Conservation (phyloP, 2,113 vertebrate species). For the Aspiorhynchus laticeps region DNA sequence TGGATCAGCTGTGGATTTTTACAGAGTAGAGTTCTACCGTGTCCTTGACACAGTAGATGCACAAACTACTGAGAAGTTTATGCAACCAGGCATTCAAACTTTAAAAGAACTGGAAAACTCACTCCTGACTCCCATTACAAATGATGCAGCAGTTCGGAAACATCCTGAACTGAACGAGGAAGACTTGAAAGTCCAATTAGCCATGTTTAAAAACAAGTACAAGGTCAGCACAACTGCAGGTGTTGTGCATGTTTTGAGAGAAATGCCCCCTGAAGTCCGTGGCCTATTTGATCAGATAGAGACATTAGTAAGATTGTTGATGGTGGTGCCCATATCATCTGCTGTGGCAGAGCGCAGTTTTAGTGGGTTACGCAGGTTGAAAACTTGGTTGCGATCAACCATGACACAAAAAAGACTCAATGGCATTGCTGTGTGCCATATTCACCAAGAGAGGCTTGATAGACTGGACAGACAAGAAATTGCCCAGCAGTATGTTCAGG, state of each 20-base stretch:
- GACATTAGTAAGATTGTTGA: slow-evolving; percentile 34
- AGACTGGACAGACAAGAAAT: slow-evolving; percentile 9
- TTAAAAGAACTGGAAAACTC: background rate
- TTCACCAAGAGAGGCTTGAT: slow-evolving; percentile 29
- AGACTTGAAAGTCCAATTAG: slow-evolving; percentile 13
- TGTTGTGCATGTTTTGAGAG: slow-evolving; percentile 42
- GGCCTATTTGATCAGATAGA: slow-evolving; percentile 38
- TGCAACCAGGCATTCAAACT: background rate
- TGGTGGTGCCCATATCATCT: no score
- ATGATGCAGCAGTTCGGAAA: no score
- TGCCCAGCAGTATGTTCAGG: slow-evolving; percentile 23
- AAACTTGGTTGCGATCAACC: background rate
- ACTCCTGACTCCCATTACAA: no score
- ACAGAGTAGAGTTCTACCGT: no score
- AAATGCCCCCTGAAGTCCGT: slow-evolving; percentile 41
- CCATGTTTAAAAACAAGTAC: slow-evolving; percentile 41
- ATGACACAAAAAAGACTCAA: no score
- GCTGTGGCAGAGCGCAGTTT: background rate
- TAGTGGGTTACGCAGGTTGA: background rate
- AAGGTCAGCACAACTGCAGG: slow-evolving; percentile 43
- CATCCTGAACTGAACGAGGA: no score
- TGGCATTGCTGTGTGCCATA: slow-evolving; percentile 25
- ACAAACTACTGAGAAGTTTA: no score
- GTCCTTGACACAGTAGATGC: no score
- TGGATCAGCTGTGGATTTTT: no score